These are phyloP conservation scores for Orientallactaga bullata DNA, from an alignment of 2,113 vertebrate species.

Conservation along the genomic window DNA sequence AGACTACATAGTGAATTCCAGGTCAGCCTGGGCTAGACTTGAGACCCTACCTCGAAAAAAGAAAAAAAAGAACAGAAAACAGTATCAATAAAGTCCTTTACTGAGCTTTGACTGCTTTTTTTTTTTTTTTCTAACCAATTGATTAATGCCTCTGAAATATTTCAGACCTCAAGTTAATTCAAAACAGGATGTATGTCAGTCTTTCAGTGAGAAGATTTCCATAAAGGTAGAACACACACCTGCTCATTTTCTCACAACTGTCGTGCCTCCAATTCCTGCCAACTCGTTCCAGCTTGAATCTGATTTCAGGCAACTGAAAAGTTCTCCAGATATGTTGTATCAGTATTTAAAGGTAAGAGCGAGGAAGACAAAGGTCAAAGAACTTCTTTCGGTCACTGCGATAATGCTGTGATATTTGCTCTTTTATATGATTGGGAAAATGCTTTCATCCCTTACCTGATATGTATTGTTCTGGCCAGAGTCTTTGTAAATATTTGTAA, in stretches of 20 bases:
- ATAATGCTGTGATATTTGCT: not conserved
- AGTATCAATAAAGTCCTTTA: not conserved
- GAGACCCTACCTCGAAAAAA: too few relatives aligned
- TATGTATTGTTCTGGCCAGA: not conserved
- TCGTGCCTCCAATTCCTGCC: conserved; percentile 89
- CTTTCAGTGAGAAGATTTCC: conserved; percentile 66
- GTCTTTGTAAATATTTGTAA: not conserved
- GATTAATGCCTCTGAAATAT: conserved; percentile 57
- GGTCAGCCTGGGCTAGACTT: too few relatives aligned
- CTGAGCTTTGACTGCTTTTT: conserved; percentile 34
- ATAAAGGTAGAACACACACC: conserved; percentile 69
- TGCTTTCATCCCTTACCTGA: not conserved
- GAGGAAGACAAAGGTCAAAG: not conserved
- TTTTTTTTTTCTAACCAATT: conserved; percentile 49
- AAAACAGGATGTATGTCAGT: conserved; percentile 60
- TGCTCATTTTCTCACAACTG: conserved; percentile 20
- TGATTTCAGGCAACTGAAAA: conserved; percentile 93
- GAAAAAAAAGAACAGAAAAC: too few relatives aligned
- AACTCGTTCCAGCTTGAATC: conserved; percentile 97
- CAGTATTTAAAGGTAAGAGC: conserved; percentile 93
- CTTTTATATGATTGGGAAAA: conserved; percentile 9
- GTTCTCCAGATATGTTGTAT: conserved; percentile 90
- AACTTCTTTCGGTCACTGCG: not conserved
- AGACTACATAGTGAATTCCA: too few relatives aligned
- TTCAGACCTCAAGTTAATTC: conserved; percentile 71